Evolutionary conservation across 2,113 vertebrate species (phyloP), one percentile per base, ranked within the genome.

Genomic region (Plectropomus leopardus): DNA sequence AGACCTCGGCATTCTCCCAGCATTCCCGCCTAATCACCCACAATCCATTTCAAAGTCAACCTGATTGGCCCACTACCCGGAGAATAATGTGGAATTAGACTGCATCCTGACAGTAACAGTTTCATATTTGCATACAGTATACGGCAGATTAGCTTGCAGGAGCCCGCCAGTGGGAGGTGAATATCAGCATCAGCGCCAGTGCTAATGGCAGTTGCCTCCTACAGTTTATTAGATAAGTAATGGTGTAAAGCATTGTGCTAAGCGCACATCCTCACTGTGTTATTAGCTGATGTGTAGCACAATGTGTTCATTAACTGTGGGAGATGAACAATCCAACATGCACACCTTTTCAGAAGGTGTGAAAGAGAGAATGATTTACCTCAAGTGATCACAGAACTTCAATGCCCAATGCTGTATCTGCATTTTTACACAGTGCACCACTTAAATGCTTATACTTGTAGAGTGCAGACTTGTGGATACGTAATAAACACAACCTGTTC

Each of bases 1-100:
- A 91, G 88, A 86, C 92, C 88, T 93, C 90, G 61, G 88, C 88
- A 89, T 86, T 89, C 91, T 90, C 83, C 86, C 87, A 86, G 85
- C 92, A 91, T 94, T 93, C 92, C 82, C 78, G 50, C 82, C 89
- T 95, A 95, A 96, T 95, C 93, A 89, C 89, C 89, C 88, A 87
- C 93, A 93, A 95, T 94, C 91, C 91, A 91, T 95, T 95, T 95
- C 93, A 95, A 96, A 95, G 92, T 94, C 91, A 94, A 91, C 92
- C 93, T 93, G 93, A 95, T 94, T 94, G 94, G 92, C 89, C 91
- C 80, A 45, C 91, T 84, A 92, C 81, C 84, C 75, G 7, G 81
- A 94, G 91, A 93, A 91, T 93, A 93, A 94, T 93, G 86, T 87
- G 80, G 91, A 93, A 93, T 93, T 91, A 94, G 88, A 86, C 87